Conservation (phyloP, 2,888 invertebrate species). For the Meghimatium bilineatum region DNA sequence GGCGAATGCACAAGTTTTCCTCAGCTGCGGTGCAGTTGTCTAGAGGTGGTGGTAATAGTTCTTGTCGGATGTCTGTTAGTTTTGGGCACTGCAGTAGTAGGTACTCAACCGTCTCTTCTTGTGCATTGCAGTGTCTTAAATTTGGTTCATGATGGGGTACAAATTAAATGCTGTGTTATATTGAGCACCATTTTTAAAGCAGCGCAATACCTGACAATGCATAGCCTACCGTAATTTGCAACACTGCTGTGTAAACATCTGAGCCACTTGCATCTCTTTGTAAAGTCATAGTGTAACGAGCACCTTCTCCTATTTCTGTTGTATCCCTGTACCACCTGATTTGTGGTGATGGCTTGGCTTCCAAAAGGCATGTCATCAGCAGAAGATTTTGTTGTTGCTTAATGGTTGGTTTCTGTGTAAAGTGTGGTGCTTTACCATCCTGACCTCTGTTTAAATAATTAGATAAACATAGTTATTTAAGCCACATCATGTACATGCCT, state of each 20-base stretch:
- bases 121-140: too few species aligned
- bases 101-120: too few species aligned
- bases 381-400: constrained; percentile 93
- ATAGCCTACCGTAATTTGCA: constrained; percentile 86
- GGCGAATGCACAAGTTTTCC: too few species aligned
- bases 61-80: too few species aligned
- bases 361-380: constrained; percentile 96
- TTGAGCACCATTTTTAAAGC: too few species aligned
- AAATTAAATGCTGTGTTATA: too few species aligned
- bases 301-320: constrained; percentile 84
- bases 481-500: too few species aligned
- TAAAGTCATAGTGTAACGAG: constrained; percentile 92
- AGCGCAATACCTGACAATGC: too few species aligned
- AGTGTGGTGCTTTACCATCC: constrained; percentile 87
- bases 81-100: too few species aligned
- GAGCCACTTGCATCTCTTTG: constrained; percentile 88
- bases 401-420: constrained; percentile 98
- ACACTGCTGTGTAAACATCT: constrained; percentile 92
- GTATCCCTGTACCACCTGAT: constrained; percentile 95
- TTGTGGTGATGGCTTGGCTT: constrained; percentile 95
- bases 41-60: too few species aligned
- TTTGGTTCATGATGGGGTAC: too few species aligned
- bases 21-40: too few species aligned
- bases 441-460: constrained; percentile 43
- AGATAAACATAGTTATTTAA: neutral